Evolutionary conservation across 2,113 vertebrate species (phyloP).

Genomic region (Conger conger): DNA sequence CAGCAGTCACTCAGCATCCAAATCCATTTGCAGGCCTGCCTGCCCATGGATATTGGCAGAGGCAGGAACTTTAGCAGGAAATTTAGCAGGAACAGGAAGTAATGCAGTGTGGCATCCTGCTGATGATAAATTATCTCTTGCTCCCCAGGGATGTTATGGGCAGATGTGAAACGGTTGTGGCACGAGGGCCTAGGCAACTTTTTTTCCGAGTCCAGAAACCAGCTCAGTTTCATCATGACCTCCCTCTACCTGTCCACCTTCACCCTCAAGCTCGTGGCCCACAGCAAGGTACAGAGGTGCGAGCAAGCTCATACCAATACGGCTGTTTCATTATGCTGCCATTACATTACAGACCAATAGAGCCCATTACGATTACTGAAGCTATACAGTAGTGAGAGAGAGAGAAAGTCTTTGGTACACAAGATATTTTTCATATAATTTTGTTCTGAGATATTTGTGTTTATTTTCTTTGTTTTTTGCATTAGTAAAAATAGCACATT

Average conservation of each 20-base stretch:
- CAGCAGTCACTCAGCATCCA: neutral
- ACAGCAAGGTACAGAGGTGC: constrained; percentile 81
- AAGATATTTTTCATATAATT: no score
- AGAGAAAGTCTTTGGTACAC: no score
- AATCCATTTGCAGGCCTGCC: neutral
- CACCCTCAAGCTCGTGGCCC: constrained; percentile 91
- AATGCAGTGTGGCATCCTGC: neutral
- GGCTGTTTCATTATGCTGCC: neutral
- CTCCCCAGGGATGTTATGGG: constrained; percentile 93
- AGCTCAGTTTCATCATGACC: constrained; percentile 98
- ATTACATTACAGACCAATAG: neutral
- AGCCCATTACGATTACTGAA: neutral
- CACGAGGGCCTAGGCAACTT: constrained; percentile 96
- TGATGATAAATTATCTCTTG: constrained; percentile 12
- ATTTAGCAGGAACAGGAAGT: neutral
- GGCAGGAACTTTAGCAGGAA: neutral
- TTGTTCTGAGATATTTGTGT: no score
- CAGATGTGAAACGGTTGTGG: constrained; percentile 95
- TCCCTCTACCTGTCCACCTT: constrained; percentile 95
- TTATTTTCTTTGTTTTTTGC: no score
- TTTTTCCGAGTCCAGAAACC: constrained; percentile 92
- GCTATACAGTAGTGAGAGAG: no score
- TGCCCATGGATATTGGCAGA: neutral
- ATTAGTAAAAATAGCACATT: no score
- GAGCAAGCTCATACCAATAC: neutral